These are phyloP conservation scores for Pyrgilauda ruficollis DNA, from an alignment of 2,113 vertebrate genomes.

Conservation along the genomic window DNA sequence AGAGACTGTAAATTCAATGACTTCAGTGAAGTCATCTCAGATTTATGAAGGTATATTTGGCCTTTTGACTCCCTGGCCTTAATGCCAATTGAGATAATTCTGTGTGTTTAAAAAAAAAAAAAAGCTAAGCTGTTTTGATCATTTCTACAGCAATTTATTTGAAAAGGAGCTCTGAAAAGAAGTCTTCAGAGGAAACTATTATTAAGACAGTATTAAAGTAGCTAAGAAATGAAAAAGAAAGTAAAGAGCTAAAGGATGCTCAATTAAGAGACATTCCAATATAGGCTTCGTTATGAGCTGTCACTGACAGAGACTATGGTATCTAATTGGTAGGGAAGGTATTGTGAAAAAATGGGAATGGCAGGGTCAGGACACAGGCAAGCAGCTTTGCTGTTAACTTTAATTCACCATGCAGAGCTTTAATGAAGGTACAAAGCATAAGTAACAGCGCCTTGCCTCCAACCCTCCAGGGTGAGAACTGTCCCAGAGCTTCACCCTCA, in stretches of 20 bases:
- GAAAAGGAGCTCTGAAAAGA: not conserved
- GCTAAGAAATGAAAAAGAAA: not conserved
- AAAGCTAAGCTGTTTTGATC: not conserved
- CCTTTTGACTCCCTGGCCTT: slow-evolving; percentile 17
- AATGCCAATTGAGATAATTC: slow-evolving; percentile 32
- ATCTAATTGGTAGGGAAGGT: not conserved
- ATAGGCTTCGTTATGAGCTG: not conserved
- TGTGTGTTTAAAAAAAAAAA: not conserved
- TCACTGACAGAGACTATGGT: not conserved
- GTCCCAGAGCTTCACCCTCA: not conserved
- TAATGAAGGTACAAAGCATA: not conserved
- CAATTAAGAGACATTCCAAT: not conserved
- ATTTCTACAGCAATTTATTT: slow-evolving; percentile 16
- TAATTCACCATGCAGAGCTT: not conserved
- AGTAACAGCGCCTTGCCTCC: not conserved
- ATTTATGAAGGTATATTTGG: slow-evolving; percentile 30
- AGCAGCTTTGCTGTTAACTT: not conserved
- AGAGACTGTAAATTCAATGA: slow-evolving; percentile 17
- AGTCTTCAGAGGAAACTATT: not conserved
- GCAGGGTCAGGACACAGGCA: not conserved
- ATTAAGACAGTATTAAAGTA: not conserved
- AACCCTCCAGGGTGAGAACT: not conserved
- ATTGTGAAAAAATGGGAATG: not conserved
- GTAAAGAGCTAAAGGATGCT: not conserved
- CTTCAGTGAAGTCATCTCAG: slow-evolving; percentile 24